Evolutionary conservation across 35 echinoderm and acorn worm species (phyloP).

Genomic region (Anneissia japonica): DNA sequence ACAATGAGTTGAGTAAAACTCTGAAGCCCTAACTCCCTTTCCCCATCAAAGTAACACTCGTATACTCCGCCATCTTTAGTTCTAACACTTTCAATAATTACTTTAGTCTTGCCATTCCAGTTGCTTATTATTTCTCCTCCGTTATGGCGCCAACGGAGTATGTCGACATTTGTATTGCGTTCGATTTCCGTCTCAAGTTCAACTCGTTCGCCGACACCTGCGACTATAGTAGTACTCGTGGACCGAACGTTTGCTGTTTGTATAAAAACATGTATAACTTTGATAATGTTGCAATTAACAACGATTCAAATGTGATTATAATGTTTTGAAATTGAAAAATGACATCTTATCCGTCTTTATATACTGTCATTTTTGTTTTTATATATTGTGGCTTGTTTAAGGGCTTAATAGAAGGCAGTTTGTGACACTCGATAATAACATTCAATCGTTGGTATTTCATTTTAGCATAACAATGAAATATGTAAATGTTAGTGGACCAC

Average conservation of each 20-base stretch:
- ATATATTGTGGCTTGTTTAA: too few relatives aligned
- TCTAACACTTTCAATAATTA: background rate
- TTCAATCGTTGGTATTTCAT: too few relatives aligned
- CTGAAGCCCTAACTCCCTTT: background rate
- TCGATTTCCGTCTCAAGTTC: background rate
- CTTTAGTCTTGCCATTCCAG: background rate
- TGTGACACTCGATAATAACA: too few relatives aligned
- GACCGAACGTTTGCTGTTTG: background rate
- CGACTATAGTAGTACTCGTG: background rate
- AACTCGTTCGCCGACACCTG: background rate
- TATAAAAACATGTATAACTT: too few relatives aligned
- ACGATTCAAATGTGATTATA: too few relatives aligned
- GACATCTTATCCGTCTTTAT: too few relatives aligned
- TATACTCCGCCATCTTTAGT: background rate
- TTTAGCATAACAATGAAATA: too few relatives aligned
- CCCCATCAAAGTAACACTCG: background rate
- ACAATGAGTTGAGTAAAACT: background rate
- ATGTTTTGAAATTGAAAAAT: too few relatives aligned
- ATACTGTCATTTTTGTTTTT: too few relatives aligned
- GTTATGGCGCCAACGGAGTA: background rate
- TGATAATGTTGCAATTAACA: too few relatives aligned
- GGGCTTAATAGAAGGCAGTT: too few relatives aligned
- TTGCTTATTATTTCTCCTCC: background rate
- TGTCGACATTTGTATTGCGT: background rate
- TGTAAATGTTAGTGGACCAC: too few relatives aligned